These are phyloP conservation scores for Idaea biselata DNA, from an alignment of 2,888 invertebrate species.

Conservation along the genomic window DNA sequence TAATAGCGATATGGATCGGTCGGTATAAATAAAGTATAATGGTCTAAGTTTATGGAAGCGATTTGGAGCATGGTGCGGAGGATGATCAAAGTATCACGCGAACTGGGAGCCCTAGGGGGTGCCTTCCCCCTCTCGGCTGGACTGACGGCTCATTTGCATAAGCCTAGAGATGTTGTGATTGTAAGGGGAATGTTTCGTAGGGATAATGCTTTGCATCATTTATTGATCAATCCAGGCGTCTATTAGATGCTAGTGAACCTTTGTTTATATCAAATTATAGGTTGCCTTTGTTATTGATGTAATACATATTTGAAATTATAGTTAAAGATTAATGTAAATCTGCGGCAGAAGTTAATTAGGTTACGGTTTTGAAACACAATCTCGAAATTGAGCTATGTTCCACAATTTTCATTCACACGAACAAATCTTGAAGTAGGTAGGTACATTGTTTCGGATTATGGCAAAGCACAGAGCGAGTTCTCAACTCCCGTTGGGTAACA, in stretches of 20 bases:
- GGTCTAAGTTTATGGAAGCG: constrained; percentile 46
- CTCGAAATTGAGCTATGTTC: constrained; percentile 1
- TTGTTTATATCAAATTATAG: not conserved
- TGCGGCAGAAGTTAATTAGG: not conserved
- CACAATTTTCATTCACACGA: constrained; percentile 4
- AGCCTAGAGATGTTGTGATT: constrained; percentile 33
- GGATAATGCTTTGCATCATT: not conserved
- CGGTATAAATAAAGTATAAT: constrained; percentile 23
- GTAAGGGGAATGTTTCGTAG: constrained; percentile 13
- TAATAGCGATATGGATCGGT: constrained; percentile 38
- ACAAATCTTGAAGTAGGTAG: not conserved
- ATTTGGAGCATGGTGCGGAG: constrained; percentile 40
- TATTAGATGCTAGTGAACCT: not conserved
- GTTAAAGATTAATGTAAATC: not conserved
- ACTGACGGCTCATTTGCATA: constrained; percentile 40
- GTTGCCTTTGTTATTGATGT: not conserved
- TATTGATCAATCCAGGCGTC: not conserved
- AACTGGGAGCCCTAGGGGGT: constrained; percentile 39
- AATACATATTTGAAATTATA: not conserved
- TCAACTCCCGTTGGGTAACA: constrained; percentile 59
- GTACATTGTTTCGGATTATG: constrained; percentile 16
- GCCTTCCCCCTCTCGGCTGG: constrained; percentile 26
- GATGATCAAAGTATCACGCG: constrained; percentile 30
- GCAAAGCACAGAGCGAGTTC: constrained; percentile 41
- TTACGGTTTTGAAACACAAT: constrained; percentile 1